Conservation (phyloP, 2,113 vertebrate species). For the Oenanthe oenanthe region DNA sequence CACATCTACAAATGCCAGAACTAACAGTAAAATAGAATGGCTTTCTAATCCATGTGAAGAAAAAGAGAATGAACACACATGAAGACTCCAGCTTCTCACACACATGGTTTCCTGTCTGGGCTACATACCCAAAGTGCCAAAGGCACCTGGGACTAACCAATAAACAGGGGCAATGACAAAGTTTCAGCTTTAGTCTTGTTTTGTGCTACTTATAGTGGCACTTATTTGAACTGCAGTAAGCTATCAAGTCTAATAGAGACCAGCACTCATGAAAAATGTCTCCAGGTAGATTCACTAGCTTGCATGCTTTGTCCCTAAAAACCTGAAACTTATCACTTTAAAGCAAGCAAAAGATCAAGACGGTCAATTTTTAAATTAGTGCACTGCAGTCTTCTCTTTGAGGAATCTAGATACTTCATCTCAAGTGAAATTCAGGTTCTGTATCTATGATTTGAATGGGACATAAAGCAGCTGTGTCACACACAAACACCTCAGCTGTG, state of each 20-base stretch:
- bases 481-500: neutral
- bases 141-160: neutral
- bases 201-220: neutral
- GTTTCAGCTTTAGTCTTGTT: neutral
- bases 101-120: neutral
- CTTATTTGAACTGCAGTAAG: neutral
- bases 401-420: neutral
- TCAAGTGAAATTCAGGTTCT: neutral
- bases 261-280: neutral
- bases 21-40: neutral
- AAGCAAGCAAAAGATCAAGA: neutral
- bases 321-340: neutral
- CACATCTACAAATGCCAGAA: neutral
- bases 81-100: neutral
- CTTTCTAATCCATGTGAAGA: neutral
- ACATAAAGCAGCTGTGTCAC: neutral
- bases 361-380: neutral
- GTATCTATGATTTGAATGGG: neutral
- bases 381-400: neutral
- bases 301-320: neutral
- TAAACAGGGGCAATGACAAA: neutral
- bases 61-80: accelerated
- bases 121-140: neutral
- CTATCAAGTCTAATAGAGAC: neutral
- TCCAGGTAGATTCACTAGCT: neutral